Evolutionary conservation across 2,797 vertebrate species (phyloP).

Genomic region (Squalus acanthias): DNA sequence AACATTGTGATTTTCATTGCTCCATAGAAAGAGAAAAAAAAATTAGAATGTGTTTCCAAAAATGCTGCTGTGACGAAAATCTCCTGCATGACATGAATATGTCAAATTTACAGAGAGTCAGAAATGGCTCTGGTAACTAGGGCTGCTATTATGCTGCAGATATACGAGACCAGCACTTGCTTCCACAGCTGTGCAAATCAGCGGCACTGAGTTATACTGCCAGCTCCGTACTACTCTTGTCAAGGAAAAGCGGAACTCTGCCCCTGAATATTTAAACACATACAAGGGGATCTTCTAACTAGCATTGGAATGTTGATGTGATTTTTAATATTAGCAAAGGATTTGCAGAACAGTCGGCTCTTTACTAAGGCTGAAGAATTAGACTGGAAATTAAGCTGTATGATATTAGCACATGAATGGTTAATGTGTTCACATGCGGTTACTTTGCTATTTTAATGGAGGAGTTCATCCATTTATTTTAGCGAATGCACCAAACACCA

Average conservation of each 20-base stretch:
- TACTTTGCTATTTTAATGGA: neutral
- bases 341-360: neutral
- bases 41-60: no score
- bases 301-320: neutral
- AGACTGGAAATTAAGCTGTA: neutral
- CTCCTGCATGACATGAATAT: neutral
- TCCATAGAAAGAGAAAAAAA: neutral
- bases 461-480: neutral
- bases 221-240: neutral
- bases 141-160: neutral
- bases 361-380: neutral
- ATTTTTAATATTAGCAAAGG: neutral
- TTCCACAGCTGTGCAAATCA: neutral
- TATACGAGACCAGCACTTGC: neutral
- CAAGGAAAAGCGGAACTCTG: neutral
- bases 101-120: neutral
- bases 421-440: neutral
- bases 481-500: neutral
- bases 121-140: neutral
- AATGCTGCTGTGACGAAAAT: neutral
- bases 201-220: neutral
- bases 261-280: neutral
- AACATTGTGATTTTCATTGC: neutral
- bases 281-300: neutral
- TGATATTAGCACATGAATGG: neutral